phyloP scores from a whole-genome alignment of 2,113 vertebrate species.

The Colinus virginianus region DNA sequence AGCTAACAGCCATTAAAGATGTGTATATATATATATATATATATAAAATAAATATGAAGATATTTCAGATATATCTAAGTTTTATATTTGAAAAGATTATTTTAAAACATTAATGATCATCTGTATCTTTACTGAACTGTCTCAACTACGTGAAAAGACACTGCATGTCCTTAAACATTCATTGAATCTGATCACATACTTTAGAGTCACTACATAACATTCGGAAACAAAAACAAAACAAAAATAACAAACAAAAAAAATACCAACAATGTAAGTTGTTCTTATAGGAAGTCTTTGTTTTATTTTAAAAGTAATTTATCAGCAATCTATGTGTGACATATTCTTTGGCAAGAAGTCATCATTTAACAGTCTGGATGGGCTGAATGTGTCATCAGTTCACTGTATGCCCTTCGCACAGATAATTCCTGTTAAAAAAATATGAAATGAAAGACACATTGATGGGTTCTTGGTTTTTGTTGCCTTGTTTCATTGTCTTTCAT shows the following conservation, averaged over 20 bases:
- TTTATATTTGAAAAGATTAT: background rate
- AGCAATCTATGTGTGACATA: background rate
- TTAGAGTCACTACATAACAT: background rate
- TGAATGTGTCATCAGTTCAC: background rate
- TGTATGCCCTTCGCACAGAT: background rate
- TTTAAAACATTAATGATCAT: conserved; percentile 31
- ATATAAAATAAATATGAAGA: too few species aligned
- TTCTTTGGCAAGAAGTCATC: background rate
- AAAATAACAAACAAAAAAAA: too few species aligned
- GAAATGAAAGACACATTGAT: background rate
- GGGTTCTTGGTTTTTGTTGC: background rate
- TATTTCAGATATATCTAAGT: too few species aligned
- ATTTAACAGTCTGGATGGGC: background rate
- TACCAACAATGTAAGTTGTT: background rate
- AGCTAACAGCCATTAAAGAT: background rate
- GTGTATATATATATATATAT: too few species aligned
- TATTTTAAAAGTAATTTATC: background rate
- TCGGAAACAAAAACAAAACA: background rate
- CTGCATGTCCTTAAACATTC: conserved; percentile 11
- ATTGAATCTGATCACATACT: background rate
- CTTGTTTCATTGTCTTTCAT: background rate
- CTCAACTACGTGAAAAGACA: conserved; percentile 11
- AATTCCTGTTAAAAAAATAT: background rate
- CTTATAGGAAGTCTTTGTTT: background rate
- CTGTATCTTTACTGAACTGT: conserved; percentile 37